These are phyloP conservation scores for Coelopa frigida DNA, from an alignment of 1,140 invertebrate species.

Conservation along the genomic window DNA sequence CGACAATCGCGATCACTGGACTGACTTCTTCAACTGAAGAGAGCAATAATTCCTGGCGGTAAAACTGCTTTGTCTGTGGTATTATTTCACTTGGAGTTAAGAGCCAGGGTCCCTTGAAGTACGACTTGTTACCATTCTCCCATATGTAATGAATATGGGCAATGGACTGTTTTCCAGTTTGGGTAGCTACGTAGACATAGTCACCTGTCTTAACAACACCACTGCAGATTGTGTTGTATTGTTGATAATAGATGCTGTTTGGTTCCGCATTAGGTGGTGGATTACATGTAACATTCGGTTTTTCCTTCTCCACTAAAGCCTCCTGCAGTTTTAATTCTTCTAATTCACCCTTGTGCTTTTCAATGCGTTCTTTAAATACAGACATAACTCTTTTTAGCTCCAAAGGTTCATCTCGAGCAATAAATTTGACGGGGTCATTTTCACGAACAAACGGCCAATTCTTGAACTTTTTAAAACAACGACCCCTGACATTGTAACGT, in stretches of 20 bases:
- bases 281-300: conserved; percentile 62
- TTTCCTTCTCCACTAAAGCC: conserved; percentile 69
- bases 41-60: conserved; percentile 89
- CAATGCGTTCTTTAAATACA: conserved; percentile 84
- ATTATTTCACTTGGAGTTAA: conserved; percentile 80
- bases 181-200: conserved; percentile 86
- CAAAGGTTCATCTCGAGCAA: conserved; percentile 63
- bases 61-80: conserved; percentile 61
- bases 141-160: conserved; percentile 93
- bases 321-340: conserved; percentile 77
- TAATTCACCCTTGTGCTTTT: conserved; percentile 85
- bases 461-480: conserved; percentile 94
- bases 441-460: conserved; percentile 60
- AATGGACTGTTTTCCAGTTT: conserved; percentile 78
- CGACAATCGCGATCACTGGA: conserved; percentile 82
- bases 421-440: conserved; percentile 56
- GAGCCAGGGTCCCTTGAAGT: conserved; percentile 90
- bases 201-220: conserved; percentile 85
- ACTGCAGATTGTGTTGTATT: conserved; percentile 75
- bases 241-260: conserved; percentile 83
- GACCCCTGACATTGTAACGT: conserved; percentile 75
- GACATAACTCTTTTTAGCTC: conserved; percentile 84
- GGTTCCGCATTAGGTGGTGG: conserved; percentile 51
- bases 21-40: conserved; percentile 88
- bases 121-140: conserved; percentile 80